Conservation (phyloP, 1,140 invertebrate species). For the Chironomus striatipennis region DNA sequence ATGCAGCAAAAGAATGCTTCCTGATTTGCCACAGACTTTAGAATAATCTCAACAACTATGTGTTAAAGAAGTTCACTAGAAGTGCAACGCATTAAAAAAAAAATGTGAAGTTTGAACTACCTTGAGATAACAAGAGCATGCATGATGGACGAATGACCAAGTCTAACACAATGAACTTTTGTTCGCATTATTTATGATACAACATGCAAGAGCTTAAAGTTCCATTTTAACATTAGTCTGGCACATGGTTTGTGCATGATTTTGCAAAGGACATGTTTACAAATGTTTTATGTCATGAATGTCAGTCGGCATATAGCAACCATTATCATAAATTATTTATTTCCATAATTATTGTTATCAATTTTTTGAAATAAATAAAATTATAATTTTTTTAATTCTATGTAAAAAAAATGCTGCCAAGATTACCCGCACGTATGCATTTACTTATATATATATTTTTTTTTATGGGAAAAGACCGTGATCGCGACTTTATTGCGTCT, state of each 20-base stretch:
- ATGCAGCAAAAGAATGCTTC: too few relatives aligned
- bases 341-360: too few relatives aligned
- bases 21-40: too few relatives aligned
- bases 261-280: not conserved
- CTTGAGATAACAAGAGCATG: not conserved
- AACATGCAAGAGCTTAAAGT: not conserved
- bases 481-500: not conserved
- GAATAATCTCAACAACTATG: too few relatives aligned
- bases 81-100: not conserved
- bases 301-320: not conserved
- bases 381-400: not conserved
- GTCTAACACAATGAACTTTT: not conserved
- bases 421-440: not conserved
- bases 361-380: too few relatives aligned
- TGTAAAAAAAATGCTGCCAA: not conserved
- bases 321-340: too few relatives aligned
- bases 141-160: too few relatives aligned
- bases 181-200: not conserved
- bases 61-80: too few relatives aligned
- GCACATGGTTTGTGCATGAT: not conserved
- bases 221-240: too few relatives aligned
- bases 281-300: not conserved
- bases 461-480: not conserved
- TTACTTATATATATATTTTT: not conserved
- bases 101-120: slow-evolving; percentile 3